Evolutionary conservation across 2,888 invertebrate genomes (phyloP).

Genomic region (Flexamia atlantica): DNA sequence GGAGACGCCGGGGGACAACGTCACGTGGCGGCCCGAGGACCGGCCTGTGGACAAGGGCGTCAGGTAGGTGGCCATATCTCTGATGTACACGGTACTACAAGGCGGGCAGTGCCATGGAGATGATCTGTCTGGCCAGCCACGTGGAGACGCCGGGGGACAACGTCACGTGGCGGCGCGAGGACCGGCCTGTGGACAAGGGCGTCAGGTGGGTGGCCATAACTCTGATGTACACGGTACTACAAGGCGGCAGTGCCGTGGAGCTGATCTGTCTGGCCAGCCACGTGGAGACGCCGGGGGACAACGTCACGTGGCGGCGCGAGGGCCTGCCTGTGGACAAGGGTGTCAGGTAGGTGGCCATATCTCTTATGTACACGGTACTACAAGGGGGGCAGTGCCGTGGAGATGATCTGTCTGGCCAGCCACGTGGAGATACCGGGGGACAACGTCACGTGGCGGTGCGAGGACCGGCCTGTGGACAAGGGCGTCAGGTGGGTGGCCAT

Average conservation of each 20-base stretch:
- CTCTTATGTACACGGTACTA: slow-evolving; percentile 73
- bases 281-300: slow-evolving; percentile 70
- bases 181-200: slow-evolving; percentile 72
- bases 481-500: slow-evolving; percentile 74
- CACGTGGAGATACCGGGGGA: slow-evolving; percentile 75
- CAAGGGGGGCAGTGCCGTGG: slow-evolving; percentile 78
- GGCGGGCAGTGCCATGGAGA: too few species aligned
- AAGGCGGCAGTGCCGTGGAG: too few species aligned
- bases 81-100: too few species aligned
- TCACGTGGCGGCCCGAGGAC: slow-evolving; percentile 78
- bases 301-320: slow-evolving; percentile 79
- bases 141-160: too few species aligned
- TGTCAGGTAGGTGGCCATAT: slow-evolving; percentile 71
- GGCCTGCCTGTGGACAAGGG: slow-evolving; percentile 77
- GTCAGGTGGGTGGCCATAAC: slow-evolving; percentile 76
- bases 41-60: slow-evolving; percentile 73
- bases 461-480: slow-evolving; percentile 76
- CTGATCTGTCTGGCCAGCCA: slow-evolving; percentile 61
- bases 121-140: too few species aligned
- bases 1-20: slow-evolving; percentile 75
- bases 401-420: slow-evolving; percentile 77
- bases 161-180: too few species aligned
- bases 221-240: slow-evolving; percentile 75
- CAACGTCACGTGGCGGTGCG: slow-evolving; percentile 78
- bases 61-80: too few species aligned